phyloP scores from a whole-genome alignment of 2,797 vertebrate genomes.

The Anabacerthia variegaticeps region DNA sequence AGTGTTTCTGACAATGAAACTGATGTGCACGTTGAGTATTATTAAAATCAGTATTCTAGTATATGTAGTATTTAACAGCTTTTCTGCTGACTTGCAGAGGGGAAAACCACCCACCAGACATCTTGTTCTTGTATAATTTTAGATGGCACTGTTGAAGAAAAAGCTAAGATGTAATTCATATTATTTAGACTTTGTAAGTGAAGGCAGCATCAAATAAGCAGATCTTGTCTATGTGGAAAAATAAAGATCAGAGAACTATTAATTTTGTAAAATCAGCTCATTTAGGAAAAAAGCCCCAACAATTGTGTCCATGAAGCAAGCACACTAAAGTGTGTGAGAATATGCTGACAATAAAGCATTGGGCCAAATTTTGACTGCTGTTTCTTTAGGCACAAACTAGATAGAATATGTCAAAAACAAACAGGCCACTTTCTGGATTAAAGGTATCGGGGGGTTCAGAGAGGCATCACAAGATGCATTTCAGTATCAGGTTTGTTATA shows the following conservation, averaged over 20 bases:
- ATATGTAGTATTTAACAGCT: constrained; percentile 76
- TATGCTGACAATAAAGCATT: not conserved
- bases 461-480: not conserved
- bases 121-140: constrained; percentile 80
- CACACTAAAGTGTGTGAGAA: constrained; percentile 5
- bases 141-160: constrained; percentile 78
- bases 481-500: not conserved
- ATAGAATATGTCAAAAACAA: not conserved
- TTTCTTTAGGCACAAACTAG: not conserved
- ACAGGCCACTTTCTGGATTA: not conserved
- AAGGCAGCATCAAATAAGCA: constrained; percentile 54
- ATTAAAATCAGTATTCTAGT: constrained; percentile 76
- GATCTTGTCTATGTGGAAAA: constrained; percentile 68
- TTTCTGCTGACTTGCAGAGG: constrained; percentile 74
- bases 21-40: constrained; percentile 83
- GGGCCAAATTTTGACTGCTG: not conserved
- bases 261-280: constrained; percentile 72
- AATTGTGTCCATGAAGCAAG: constrained; percentile 20
- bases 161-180: constrained; percentile 64
- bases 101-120: not conserved
- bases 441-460: not conserved
- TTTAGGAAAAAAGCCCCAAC: not conserved
- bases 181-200: constrained; percentile 68
- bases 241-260: constrained; percentile 73
- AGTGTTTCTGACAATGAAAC: constrained; percentile 76